Conservation (phyloP, 2,113 vertebrate genomes). For the Spermophilus dauricus region DNA sequence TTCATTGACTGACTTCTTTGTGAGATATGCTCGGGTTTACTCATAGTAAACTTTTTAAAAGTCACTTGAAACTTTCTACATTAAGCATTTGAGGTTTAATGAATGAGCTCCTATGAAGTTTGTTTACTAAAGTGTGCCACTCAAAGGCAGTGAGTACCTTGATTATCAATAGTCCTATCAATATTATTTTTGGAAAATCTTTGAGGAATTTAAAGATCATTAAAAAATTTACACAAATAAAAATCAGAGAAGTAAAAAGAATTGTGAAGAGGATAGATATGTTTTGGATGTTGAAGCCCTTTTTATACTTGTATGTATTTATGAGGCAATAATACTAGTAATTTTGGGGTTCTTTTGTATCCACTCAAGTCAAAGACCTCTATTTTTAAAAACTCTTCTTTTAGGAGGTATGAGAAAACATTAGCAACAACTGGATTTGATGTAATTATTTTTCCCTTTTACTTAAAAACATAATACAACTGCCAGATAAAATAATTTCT, state of each 20-base stretch:
- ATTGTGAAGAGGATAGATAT: neutral
- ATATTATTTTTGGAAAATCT: constrained; percentile 44
- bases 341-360: constrained; percentile 61
- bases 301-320: constrained; percentile 44
- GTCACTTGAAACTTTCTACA: constrained; percentile 34
- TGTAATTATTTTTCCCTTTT: constrained; percentile 52
- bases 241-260: constrained; percentile 67
- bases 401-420: neutral
- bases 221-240: constrained; percentile 22
- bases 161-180: neutral
- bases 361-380: constrained; percentile 52
- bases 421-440: constrained; percentile 27
- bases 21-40: neutral
- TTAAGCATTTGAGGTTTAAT: constrained; percentile 36
- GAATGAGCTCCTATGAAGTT: neutral
- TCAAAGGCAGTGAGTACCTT: constrained; percentile 49
- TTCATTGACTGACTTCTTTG: neutral
- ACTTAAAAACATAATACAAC: constrained; percentile 58
- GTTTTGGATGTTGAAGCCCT: neutral
- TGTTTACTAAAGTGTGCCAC: neutral
- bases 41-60: constrained; percentile 15
- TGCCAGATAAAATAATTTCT: constrained; percentile 17
- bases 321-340: constrained; percentile 30
- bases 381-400: constrained; percentile 55
- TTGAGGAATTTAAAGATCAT: constrained; percentile 48